Conservation (phyloP, 2,888 invertebrate species). For the Pandemis cinnamomeana region DNA sequence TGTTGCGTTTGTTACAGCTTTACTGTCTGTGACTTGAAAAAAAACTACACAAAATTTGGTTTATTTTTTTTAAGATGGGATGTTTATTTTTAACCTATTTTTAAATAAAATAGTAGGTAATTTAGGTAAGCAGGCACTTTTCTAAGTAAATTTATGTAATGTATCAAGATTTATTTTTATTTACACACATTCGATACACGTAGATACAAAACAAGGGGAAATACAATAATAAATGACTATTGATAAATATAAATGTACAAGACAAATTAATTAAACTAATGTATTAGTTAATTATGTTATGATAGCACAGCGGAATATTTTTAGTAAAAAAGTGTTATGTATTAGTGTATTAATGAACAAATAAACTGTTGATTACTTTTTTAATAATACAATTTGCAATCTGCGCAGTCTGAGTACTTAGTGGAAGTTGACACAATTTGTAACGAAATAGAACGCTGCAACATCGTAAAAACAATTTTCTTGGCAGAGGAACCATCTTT, state of each 20-base stretch:
- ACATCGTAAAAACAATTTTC: constrained; percentile 40
- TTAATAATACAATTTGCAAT: not conserved
- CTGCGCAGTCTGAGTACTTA: constrained; percentile 1
- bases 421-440: constrained; percentile 27
- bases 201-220: too few species aligned
- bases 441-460: constrained; percentile 22
- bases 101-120: not conserved
- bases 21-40: not conserved
- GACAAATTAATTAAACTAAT: too few species aligned
- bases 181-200: too few species aligned
- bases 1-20: constrained; percentile 45
- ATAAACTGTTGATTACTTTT: not conserved
- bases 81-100: not conserved
- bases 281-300: too few species aligned
- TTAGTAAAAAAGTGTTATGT: not conserved
- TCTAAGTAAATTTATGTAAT: too few species aligned
- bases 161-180: too few species aligned
- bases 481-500: constrained; percentile 31
- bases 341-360: not conserved
- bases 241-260: too few species aligned
- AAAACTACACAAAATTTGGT: too few species aligned
- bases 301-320: not conserved
- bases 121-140: too few species aligned
- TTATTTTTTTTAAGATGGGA: too few species aligned
- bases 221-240: too few species aligned